These are phyloP conservation scores for Oasisia sp. DNA, from an alignment of 2,888 invertebrate species.

Conservation along the genomic window DNA sequence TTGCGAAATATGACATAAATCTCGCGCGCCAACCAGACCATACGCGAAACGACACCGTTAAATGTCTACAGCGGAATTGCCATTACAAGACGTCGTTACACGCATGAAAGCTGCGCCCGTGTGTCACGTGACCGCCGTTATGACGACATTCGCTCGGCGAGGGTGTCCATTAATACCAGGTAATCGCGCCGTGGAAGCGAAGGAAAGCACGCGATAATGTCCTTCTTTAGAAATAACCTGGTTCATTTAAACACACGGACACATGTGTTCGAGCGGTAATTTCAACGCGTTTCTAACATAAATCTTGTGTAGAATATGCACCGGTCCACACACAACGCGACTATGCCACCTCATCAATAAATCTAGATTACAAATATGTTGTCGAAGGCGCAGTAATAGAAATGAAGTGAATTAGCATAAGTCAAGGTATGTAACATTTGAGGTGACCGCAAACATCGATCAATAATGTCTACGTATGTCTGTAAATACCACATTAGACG, in stretches of 20 bases:
- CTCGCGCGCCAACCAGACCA: neutral
- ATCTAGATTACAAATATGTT: neutral
- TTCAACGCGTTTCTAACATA: neutral
- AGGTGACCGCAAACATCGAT: neutral
- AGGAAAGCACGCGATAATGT: neutral
- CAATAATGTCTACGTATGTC: neutral
- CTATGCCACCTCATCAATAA: neutral
- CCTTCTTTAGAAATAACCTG: neutral
- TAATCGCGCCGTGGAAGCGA: neutral
- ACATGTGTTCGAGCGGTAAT: neutral
- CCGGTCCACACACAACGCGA: neutral
- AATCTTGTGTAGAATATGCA: neutral
- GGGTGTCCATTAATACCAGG: neutral
- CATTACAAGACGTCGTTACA: neutral
- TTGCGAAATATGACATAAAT: neutral
- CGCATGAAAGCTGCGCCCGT: neutral
- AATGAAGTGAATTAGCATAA: neutral
- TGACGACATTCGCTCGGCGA: no score
- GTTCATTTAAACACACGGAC: neutral
- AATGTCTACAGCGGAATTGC: neutral
- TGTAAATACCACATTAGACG: neutral
- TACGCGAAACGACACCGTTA: neutral
- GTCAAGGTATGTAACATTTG: neutral
- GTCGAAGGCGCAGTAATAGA: neutral
- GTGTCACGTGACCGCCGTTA: neutral